Evolutionary conservation across 2,113 vertebrate genomes (phyloP), one percentile per base, ranked within the genome.

Genomic region (Dromaius novaehollandiae): DNA sequence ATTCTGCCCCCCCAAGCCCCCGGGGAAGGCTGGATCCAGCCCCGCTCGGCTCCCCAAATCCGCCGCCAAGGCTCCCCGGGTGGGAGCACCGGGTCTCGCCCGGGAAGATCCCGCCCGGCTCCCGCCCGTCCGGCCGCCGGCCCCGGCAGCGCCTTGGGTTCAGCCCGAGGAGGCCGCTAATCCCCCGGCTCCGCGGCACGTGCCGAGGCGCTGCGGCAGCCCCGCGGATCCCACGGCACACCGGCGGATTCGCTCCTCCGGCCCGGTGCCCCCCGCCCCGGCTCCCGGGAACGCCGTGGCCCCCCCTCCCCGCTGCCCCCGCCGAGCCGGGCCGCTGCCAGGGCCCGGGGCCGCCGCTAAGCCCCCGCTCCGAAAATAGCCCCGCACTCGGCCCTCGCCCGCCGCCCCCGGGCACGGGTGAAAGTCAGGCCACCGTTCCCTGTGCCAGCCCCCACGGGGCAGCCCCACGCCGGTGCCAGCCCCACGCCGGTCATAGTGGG

Each of bases 131-230:
- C 9, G 6, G n/a, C 34, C 36, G 34, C 60, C 34, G 11, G 19
- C 34, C 19, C 60, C 11, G 3, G 7, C 6, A 2, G 30, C 79
- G 60, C 51, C 61, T 78, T 2, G 48, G 8, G 34, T 40, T 22
- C 0, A 2, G 66, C 7, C 4, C 0, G 0, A 84, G 73, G 60
- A 93, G 76, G 80, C 65, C 68, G 28, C 18, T 65, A 50, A 82
- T 85, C 21, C 50, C 84, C 24, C 0, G 0, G 46, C 75, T 44
- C 79, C 0, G 0, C 11, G 28, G 0, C 11, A 79, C 76, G 51
- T 13, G n/a, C 42, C 0, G 9, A 44, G 65, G 40, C 32, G 30
- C 0, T 19, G 25, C 24, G 22, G 53, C 48, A 50, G 24, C 53
- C 12, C 1, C 16, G 32, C 18, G 36, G 74, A 90, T 70, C 90